Conservation (phyloP, 2,113 vertebrate species). For the Camelus bactrianus region DNA sequence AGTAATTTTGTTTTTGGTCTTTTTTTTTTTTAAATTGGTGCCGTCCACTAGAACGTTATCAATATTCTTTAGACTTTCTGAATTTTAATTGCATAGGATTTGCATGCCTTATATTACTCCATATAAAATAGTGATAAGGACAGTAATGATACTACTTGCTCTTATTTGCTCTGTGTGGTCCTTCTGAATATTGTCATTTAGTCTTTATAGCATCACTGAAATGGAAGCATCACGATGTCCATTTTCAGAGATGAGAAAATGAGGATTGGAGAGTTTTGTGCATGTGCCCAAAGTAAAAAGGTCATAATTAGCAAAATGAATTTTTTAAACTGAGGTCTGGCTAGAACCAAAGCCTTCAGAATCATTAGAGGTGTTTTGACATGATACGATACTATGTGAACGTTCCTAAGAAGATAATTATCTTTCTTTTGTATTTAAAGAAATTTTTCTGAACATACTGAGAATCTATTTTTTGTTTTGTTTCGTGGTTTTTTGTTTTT, state of each 20-base stretch:
- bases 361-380: not conserved
- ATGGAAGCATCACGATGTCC: not conserved
- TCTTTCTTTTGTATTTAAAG: not conserved
- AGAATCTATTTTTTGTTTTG: not conserved
- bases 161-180: not conserved
- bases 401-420: not conserved
- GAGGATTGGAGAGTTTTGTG: not conserved
- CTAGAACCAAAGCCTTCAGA: not conserved
- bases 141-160: not conserved
- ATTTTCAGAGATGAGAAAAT: not conserved
- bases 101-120: not conserved
- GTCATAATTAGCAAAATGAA: not conserved
- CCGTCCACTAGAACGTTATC: not conserved
- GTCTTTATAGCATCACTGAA: not conserved
- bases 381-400: not conserved
- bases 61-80: not conserved
- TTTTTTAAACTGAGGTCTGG: not conserved
- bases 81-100: not conserved
- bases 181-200: not conserved
- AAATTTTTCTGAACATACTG: not conserved
- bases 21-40: not conserved
- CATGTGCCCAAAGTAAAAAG: not conserved
- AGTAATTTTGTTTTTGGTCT: not conserved
- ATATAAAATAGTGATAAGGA: not conserved
- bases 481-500: not conserved